Percentiles rank a stretch among this genome's conserved stretches.
These are phyloP conservation scores for Bos indicus DNA, from an alignment of 2,113 vertebrate species.

Conservation along the genomic window DNA sequence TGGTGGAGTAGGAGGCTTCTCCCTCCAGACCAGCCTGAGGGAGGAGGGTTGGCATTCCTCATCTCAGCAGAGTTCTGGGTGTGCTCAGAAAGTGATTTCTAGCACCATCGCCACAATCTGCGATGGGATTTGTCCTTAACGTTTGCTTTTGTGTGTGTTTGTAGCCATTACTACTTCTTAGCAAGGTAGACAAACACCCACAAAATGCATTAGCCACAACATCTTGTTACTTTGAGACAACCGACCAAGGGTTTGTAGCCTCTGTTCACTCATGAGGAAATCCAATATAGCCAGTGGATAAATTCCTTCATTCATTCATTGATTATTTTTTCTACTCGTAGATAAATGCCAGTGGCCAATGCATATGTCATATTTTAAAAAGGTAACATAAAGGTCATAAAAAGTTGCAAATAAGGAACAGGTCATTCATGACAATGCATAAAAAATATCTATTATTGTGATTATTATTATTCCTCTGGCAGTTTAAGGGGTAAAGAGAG, in stretches of 20 bases:
- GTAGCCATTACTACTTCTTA: background rate
- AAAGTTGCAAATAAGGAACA: background rate
- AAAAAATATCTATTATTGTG: background rate
- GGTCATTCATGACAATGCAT: background rate
- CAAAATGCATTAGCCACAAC: background rate
- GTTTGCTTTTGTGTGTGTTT: background rate
- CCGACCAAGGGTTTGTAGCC: background rate
- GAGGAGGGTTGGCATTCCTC: background rate
- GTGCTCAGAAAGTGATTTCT: background rate
- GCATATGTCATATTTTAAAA: background rate
- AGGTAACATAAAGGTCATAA: background rate
- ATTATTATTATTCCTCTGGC: background rate
- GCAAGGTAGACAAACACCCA: background rate
- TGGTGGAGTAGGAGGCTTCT: background rate
- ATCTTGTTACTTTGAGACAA: background rate
- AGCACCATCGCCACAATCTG: background rate
- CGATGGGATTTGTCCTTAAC: fast-evolving
- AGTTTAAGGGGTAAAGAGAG: background rate
- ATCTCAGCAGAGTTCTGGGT: background rate
- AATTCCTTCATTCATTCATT: background rate
- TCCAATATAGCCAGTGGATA: background rate
- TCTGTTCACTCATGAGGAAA: background rate
- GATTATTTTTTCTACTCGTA: background rate
- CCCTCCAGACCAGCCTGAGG: background rate
- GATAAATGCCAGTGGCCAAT: background rate